A percentile compares a stretch with the other conserved stretches of the same genome.
phyloP scores from a whole-genome alignment of 2,113 vertebrate species.

The Cisticola juncidis region DNA sequence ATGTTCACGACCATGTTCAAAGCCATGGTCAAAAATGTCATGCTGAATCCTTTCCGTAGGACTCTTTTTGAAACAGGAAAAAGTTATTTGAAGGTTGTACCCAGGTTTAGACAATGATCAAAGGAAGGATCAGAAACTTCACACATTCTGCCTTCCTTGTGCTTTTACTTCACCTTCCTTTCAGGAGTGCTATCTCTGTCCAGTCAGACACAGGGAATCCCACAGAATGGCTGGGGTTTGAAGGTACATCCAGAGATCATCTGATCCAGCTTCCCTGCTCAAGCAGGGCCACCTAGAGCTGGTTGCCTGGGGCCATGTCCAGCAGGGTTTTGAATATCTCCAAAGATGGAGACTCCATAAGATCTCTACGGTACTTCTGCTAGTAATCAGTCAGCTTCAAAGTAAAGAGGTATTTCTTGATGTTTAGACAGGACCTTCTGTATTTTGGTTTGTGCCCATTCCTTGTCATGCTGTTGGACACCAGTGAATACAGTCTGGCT shows the following conservation, averaged over 20 bases:
- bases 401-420: background rate
- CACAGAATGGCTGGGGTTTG: background rate
- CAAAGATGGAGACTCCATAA: background rate
- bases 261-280: background rate
- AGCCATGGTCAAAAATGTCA: background rate
- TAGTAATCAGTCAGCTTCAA: background rate
- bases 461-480: background rate
- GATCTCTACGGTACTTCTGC: background rate
- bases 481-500: background rate
- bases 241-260: background rate
- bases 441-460: background rate
- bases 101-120: background rate
- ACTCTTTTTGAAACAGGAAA: background rate
- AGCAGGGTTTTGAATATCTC: background rate
- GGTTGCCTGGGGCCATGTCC: no score
- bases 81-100: background rate
- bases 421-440: background rate
- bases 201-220: background rate
- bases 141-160: fast-evolving
- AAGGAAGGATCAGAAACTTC: background rate
- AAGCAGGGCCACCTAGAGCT: background rate
- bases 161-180: background rate
- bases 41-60: background rate
- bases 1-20: background rate
- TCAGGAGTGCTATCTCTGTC: background rate